phyloP scores from a whole-genome alignment of 53 echinoderm and acorn worm species.

The Apostichopus leukothele region DNA sequence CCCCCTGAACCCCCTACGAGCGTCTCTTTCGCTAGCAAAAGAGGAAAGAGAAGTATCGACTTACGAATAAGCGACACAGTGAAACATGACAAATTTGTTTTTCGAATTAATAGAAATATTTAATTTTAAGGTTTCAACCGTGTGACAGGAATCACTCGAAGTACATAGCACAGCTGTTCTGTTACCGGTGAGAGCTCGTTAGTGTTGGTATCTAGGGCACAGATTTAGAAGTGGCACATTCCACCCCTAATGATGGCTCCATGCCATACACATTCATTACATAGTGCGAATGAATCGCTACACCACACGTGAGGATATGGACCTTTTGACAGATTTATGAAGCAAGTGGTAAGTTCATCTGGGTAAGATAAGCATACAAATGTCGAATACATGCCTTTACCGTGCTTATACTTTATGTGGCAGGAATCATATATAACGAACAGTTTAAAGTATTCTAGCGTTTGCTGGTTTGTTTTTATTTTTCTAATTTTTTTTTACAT shows the following conservation, averaged over 20 bases:
- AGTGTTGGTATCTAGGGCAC: conserved; percentile 9
- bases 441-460: no score
- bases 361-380: not conserved
- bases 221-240: conserved; percentile 10
- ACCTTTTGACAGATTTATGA: conserved; percentile 17
- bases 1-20: not conserved
- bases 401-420: no score
- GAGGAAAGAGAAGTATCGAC: not conserved
- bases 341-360: conserved; percentile 2
- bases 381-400: no score
- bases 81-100: conserved; percentile 27
- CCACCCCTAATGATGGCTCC: not conserved
- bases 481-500: no score
- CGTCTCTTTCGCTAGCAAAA: not conserved
- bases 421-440: no score
- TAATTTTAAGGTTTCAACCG: not conserved
- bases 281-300: conserved; percentile 24
- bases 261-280: conserved; percentile 3
- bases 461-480: no score
- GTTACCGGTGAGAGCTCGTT: not conserved
- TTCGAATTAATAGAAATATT: conserved; percentile 23
- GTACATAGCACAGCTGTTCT: not conserved
- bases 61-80: conserved; percentile 1
- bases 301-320: not conserved
- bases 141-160: not conserved